These are phyloP conservation scores for Thalassarche chlororhynchos DNA, from an alignment of 2,113 vertebrate species.

Conservation along the genomic window DNA sequence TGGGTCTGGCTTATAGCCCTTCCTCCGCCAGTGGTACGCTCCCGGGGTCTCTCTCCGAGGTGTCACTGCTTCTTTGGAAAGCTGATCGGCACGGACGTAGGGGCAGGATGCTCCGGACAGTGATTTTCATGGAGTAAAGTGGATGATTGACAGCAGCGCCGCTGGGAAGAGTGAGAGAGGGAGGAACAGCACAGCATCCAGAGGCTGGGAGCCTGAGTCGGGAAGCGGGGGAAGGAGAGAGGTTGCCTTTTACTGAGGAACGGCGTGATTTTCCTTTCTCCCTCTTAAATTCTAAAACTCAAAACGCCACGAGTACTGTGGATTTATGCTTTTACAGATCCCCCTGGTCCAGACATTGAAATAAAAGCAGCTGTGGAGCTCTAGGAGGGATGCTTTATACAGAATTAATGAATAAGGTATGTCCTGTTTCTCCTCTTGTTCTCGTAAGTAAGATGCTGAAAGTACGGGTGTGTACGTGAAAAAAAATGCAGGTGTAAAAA, in stretches of 20 bases:
- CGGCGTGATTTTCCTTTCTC: background rate
- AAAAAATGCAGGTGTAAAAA: background rate
- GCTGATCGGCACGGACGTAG: too few relatives aligned
- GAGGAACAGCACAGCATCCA: too few relatives aligned
- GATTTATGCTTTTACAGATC: background rate
- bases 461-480: background rate
- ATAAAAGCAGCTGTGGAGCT: background rate
- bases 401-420: constrained; percentile 8
- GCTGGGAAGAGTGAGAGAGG: too few relatives aligned
- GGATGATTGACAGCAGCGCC: too few relatives aligned
- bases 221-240: background rate
- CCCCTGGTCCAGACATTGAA: background rate
- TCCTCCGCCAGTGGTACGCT: background rate
- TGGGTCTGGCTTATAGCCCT: constrained; percentile 5
- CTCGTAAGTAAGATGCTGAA: background rate
- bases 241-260: background rate
- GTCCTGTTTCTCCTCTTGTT: background rate
- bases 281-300: background rate
- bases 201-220: too few relatives aligned
- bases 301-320: background rate
- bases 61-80: background rate
- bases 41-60: background rate
- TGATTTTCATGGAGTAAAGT: too few relatives aligned
- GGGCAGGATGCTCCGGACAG: too few relatives aligned
- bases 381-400: background rate